Conservation (phyloP, 2,797 vertebrate genomes). For the Gallinago stenura region DNA sequence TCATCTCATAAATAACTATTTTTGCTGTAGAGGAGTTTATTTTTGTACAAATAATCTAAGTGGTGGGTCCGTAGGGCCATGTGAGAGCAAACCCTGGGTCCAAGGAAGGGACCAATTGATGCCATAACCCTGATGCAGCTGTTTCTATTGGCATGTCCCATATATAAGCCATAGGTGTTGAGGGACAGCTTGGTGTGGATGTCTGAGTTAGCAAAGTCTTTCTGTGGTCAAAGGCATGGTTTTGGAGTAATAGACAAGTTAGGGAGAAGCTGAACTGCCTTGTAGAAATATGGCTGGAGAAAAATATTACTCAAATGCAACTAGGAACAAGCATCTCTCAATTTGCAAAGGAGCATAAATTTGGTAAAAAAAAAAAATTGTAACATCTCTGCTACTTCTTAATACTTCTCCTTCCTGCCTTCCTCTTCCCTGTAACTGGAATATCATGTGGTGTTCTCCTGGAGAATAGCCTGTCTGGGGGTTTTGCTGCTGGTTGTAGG, state of each 20-base stretch:
- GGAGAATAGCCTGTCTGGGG: neutral
- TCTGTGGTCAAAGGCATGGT: neutral
- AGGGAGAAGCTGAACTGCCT: accelerated
- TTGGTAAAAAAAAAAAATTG: neutral
- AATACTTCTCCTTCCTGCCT: neutral
- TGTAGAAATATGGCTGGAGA: neutral
- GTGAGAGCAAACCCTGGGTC: neutral
- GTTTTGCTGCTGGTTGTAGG: too few relatives aligned
- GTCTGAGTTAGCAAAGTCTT: neutral
- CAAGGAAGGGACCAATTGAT: neutral
- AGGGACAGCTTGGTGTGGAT: neutral
- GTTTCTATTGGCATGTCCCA: neutral
- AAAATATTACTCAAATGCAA: accelerated
- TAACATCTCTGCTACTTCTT: neutral
- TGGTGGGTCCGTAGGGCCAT: neutral
- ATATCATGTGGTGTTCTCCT: neutral
- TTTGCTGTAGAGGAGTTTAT: neutral
- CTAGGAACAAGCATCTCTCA: neutral
- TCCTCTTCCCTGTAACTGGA: neutral
- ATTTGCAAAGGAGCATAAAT: neutral
- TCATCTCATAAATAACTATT: neutral
- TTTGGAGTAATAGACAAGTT: accelerated
- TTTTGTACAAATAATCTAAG: neutral
- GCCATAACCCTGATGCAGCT: neutral
- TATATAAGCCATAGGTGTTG: neutral